These are phyloP conservation scores for Yponomeuta sedellus DNA, from an alignment of 2,888 invertebrate species.

Conservation along the genomic window DNA sequence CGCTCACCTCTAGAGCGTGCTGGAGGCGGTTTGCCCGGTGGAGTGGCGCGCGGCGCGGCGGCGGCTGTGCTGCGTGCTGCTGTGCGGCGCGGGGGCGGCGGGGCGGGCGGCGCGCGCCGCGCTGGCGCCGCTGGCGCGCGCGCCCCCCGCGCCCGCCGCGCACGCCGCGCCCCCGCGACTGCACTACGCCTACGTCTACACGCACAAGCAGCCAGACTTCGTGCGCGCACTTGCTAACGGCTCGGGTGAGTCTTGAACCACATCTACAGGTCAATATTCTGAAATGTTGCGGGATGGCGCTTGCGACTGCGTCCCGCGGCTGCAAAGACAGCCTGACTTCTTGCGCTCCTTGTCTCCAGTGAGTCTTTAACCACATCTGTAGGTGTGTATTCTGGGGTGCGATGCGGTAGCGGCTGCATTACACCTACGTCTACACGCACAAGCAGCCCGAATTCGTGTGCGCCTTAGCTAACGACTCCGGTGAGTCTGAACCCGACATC, in stretches of 20 bases:
- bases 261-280: no score
- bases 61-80: conserved; percentile 86
- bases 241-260: conserved; percentile 46
- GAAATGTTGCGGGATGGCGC: no score
- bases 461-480: conserved; percentile 78
- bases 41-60: conserved; percentile 88
- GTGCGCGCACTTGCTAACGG: conserved; percentile 81
- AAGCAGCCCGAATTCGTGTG: conserved; percentile 89
- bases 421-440: conserved; percentile 92
- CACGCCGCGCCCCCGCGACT: conserved; percentile 83
- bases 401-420: conserved; percentile 87
- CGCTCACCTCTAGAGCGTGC: conserved; percentile 66
- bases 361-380: no score
- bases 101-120: conserved; percentile 73
- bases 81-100: conserved; percentile 76
- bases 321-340: no score
- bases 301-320: no score
- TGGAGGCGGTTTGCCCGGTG: conserved; percentile 92
- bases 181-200: conserved; percentile 92
- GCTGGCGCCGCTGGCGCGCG: conserved; percentile 82
- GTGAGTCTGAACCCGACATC: no score
- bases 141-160: conserved; percentile 74
- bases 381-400: no score
- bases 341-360: no score
- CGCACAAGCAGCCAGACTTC: conserved; percentile 89